Percentiles rank a stretch among this genome's conserved stretches.
Evolutionary conservation across 1,140 invertebrate species (phyloP).

Genomic region (Dendroctonus ponderosae): DNA sequence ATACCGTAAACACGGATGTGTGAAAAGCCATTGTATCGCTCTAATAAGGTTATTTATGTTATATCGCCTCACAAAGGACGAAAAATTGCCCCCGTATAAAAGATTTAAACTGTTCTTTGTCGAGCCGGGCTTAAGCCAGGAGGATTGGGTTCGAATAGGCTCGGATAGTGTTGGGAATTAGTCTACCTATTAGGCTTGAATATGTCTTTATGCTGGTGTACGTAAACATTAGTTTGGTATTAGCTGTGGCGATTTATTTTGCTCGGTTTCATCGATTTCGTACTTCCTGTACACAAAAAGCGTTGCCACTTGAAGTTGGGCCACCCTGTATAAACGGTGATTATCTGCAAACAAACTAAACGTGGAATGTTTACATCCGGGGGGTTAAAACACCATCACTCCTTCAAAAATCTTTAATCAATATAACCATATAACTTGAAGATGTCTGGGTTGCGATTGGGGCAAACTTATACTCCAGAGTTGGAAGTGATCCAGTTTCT

Average conservation of each 20-base stretch:
- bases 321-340: no score
- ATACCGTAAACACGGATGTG: slow-evolving; percentile 35
- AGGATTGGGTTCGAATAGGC: slow-evolving; percentile 15
- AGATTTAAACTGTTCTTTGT: slow-evolving; percentile 33
- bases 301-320: no score
- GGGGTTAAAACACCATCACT: no score
- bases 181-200: slow-evolving; percentile 24
- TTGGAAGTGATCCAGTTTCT: slow-evolving; percentile 34
- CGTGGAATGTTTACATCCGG: no score
- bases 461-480: no score
- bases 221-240: slow-evolving; percentile 19
- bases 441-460: no score
- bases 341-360: no score
- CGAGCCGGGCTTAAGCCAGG: slow-evolving; percentile 15
- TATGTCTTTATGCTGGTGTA: slow-evolving; percentile 25
- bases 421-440: no score
- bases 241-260: slow-evolving; percentile 13
- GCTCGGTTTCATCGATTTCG: slow-evolving; percentile 16
- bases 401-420: no score
- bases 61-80: slow-evolving; percentile 33
- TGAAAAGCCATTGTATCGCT: slow-evolving; percentile 33
- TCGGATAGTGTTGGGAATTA: slow-evolving; percentile 25
- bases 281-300: no score
- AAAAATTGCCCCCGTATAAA: slow-evolving; percentile 31
- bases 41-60: slow-evolving; percentile 38